These are phyloP conservation scores for Eremophila alpestris DNA, from an alignment of 2,797 vertebrate genomes.

Conservation along the genomic window DNA sequence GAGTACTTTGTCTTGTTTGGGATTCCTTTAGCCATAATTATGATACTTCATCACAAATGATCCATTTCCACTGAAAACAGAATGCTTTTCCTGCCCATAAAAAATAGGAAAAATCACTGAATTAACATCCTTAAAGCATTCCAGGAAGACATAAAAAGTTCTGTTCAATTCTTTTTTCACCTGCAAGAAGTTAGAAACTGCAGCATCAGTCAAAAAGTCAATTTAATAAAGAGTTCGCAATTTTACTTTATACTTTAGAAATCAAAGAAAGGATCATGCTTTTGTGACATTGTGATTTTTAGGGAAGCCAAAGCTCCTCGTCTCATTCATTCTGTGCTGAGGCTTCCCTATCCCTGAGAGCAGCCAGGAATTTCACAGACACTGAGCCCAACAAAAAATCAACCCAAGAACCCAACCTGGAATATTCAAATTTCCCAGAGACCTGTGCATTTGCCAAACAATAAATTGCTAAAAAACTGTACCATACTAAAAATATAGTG, in stretches of 20 bases:
- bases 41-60: not conserved
- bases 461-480: not conserved
- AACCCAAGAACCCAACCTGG: not conserved
- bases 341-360: not conserved
- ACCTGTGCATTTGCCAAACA: not conserved
- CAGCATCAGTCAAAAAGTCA: not conserved
- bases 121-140: not conserved
- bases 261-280: rapidly evolving
- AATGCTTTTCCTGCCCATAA: not conserved
- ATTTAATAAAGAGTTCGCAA: not conserved
- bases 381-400: not conserved
- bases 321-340: not conserved
- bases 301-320: not conserved
- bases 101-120: too few relatives aligned
- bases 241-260: not conserved
- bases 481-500: not conserved
- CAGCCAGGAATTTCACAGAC: not conserved
- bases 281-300: not conserved
- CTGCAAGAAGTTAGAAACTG: not conserved
- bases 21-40: not conserved
- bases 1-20: not conserved
- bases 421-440: not conserved
- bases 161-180: not conserved
- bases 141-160: not conserved
- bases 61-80: not conserved